These are phyloP conservation scores for Scleropages formosus DNA, from an alignment of 2,797 vertebrate species.

Conservation along the genomic window DNA sequence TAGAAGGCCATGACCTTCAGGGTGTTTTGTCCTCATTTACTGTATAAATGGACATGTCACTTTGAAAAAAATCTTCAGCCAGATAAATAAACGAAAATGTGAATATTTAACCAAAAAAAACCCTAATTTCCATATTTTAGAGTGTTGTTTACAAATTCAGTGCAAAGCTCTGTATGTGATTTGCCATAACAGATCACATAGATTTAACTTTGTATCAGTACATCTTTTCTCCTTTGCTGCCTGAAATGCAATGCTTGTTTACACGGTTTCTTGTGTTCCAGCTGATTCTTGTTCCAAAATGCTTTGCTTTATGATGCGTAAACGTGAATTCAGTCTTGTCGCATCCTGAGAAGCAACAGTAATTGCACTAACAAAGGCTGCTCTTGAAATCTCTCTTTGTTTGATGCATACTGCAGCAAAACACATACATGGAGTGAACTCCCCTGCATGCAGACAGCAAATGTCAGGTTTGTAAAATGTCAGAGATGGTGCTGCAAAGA, in stretches of 20 bases:
- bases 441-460: background rate
- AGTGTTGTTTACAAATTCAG: background rate
- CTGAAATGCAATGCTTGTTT: background rate
- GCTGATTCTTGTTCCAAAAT: constrained; percentile 5
- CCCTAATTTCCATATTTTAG: background rate
- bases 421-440: background rate
- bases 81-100: too few species aligned
- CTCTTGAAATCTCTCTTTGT: background rate
- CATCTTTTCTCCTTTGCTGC: background rate
- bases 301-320: constrained; percentile 8
- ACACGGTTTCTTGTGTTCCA: background rate
- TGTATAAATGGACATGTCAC: too few species aligned
- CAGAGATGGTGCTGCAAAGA: background rate
- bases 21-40: too few species aligned
- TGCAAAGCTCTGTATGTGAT: background rate
- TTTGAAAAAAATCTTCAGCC: too few species aligned
- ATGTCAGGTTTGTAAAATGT: constrained; percentile 14
- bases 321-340: background rate
- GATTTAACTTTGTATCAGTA: background rate
- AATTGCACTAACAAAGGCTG: constrained; percentile 13
- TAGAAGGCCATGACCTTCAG: too few species aligned
- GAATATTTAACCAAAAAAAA: too few species aligned
- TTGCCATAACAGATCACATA: background rate
- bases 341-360: constrained; percentile 17
- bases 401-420: background rate